Evolutionary conservation across 2,888 invertebrate species (phyloP).

Genomic region (Phymatocera aterrima): DNA sequence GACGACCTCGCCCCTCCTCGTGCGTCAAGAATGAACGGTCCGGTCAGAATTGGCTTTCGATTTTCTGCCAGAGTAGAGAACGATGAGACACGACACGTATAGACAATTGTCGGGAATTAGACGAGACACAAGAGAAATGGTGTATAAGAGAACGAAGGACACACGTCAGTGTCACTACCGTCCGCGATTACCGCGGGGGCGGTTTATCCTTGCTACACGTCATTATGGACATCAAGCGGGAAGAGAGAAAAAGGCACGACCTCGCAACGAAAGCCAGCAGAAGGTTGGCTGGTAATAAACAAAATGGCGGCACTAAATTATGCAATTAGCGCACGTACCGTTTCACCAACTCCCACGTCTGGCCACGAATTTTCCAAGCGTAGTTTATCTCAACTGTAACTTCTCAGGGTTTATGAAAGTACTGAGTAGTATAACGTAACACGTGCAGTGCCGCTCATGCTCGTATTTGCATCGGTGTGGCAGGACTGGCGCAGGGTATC

Average conservation of each 20-base stretch:
- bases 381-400: not conserved
- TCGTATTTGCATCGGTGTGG: constrained; percentile 12
- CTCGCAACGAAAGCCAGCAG: not conserved
- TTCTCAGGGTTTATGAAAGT: not conserved
- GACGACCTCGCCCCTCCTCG: too few species aligned
- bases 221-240: not conserved
- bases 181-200: not conserved
- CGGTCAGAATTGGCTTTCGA: constrained; percentile 23
- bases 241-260: not conserved
- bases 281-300: not conserved
- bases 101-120: constrained; percentile 11
- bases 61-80: constrained; percentile 11
- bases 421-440: constrained; percentile 3
- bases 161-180: not conserved
- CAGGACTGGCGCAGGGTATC: too few species aligned
- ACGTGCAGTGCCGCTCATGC: not conserved
- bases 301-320: not conserved
- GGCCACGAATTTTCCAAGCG: not conserved
- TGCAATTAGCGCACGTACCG: not conserved
- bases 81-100: not conserved
- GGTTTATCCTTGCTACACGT: not conserved
- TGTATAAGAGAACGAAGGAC: not conserved
- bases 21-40: not conserved
- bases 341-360: not conserved
- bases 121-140: constrained; percentile 8